Evolutionary conservation across 2,888 invertebrate genomes (phyloP), one percentile per base, ranked within the genome.

Genomic region (Meteorus cinctellus): DNA sequence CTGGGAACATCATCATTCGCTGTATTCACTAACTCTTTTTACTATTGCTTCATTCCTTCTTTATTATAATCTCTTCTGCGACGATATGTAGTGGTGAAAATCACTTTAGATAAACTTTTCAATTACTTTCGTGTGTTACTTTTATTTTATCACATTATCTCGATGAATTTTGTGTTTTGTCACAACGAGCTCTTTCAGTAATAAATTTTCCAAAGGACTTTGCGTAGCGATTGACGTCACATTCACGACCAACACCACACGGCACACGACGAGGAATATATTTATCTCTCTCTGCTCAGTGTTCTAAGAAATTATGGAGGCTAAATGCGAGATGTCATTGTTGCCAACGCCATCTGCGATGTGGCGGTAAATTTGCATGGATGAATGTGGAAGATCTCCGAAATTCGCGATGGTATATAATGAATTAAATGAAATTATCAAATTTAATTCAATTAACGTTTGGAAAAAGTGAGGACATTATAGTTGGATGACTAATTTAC

Each of bases 261-360:
- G n/a, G 16, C 51, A 81, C 51, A 81, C 80, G 79, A 82, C 80
- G 81, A 80, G 79, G 80, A 76, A 19, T n/a, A 48, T 48, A n/a
- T 48, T 48, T 48, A 48, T 48, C 16, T 48, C 16, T 48, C 1
- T 48, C 48, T 48, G n/a, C n/a, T 55, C 75, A 75, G 70, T 78
- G 72, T 85, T 85, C 85, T 83, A 76, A 81, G 84, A 84, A 84
- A 82, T 73, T 62, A 75, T 79, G 75, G 74, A 63, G 76, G 24
- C 16, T 6, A 31, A 14, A 41, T 12, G 8, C 41, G 12, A 29
- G 31, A 31, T 31, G 12, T 31, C 62, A 29, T 76, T 77, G 55
- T 24, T 55, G 10, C 55, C 74, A 74, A 74, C 75, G 76, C 71
- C 65, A 82, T 75, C 41, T 65, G 60, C 45, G 16, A 27, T 34